Evolutionary conservation across 2,113 vertebrate genomes (phyloP), one percentile per base, ranked within the genome.

Genomic region (Chionis minor): DNA sequence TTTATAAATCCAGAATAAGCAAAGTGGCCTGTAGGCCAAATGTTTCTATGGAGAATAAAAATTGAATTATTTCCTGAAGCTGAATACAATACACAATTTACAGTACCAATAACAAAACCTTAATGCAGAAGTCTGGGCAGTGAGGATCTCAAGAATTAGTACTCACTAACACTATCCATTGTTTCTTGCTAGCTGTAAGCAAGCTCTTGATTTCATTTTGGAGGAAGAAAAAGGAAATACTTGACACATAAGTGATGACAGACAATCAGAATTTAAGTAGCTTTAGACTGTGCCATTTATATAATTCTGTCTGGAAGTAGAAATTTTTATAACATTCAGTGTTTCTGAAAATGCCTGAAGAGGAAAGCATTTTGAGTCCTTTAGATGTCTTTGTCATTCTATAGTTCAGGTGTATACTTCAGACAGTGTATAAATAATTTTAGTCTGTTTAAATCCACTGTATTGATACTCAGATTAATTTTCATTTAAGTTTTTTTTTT

Each of bases 1-100:
- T 96, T 92, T 86, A 51, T 55, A 81, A 81, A 95, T 21, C 44
- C 47, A 28, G 35, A 89, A 96, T 88, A 78, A 94, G 32, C 35
- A 86, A 94, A 92, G 24, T 75, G 62, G 30, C n/a, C 77, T 81
- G 9, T 49, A 88, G 89, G 49, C 52, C 51, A 95, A 62, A 77
- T 35, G 6, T 82, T 94, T 95, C 79, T 62, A 40, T 27, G 61
- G 24, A 96, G 49, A 94, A 78, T 55, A 96, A 79, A 79, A 97
- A 71, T 14, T 4, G 14, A 87, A 65, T 96, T 93, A 89, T 73
- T 95, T 96, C 73, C 82, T 91, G n/a, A 58, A 86, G 18, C 72
- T 79, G 81, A 92, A 88, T 74, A 90, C 2, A 2, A 67, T 88
- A 73, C 44, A 26, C 5, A 94, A 63, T 92, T 92, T 93, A 92